These are phyloP conservation scores for Macrobrachium nipponense DNA, from an alignment of 1,140 invertebrate genomes.

Conservation along the genomic window DNA sequence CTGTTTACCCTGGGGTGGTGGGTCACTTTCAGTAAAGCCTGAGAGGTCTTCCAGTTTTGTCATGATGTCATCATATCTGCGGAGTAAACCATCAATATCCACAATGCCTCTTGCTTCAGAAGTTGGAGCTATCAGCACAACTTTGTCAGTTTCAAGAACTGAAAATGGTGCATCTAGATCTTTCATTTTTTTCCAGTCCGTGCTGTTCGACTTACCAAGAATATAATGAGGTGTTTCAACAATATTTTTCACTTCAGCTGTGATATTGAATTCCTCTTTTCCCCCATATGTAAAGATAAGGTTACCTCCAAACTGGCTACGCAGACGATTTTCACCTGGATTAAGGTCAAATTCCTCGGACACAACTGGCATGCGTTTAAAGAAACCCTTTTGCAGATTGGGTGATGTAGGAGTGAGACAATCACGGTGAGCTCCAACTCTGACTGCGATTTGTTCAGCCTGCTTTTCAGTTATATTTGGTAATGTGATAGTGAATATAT, in stretches of 20 bases:
- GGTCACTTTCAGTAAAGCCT: slow-evolving; percentile 21
- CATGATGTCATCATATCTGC: slow-evolving; percentile 28
- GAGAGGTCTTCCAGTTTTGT: slow-evolving; percentile 1
- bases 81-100: background rate
- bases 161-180: slow-evolving; percentile 20
- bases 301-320: slow-evolving; percentile 42
- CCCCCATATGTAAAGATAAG: slow-evolving; percentile 34
- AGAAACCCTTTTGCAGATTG: background rate
- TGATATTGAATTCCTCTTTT: background rate
- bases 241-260: slow-evolving; percentile 32
- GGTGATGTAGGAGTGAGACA: slow-evolving; percentile 1
- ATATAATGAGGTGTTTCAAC: slow-evolving; percentile 25
- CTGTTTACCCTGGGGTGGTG: slow-evolving; percentile 34
- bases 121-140: slow-evolving; percentile 29
- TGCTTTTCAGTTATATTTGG: background rate
- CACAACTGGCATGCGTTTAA: slow-evolving; percentile 34
- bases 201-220: background rate
- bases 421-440: slow-evolving; percentile 39
- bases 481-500: slow-evolving; percentile 15
- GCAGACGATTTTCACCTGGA: slow-evolving; percentile 22
- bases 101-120: background rate
- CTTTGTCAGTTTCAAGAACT: slow-evolving; percentile 11
- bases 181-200: background rate
- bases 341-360: slow-evolving; percentile 36
- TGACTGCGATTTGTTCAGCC: slow-evolving; percentile 27